Conservation (phyloP, 1,140 invertebrate genomes). For the Drosophila pectinifera region DNA sequence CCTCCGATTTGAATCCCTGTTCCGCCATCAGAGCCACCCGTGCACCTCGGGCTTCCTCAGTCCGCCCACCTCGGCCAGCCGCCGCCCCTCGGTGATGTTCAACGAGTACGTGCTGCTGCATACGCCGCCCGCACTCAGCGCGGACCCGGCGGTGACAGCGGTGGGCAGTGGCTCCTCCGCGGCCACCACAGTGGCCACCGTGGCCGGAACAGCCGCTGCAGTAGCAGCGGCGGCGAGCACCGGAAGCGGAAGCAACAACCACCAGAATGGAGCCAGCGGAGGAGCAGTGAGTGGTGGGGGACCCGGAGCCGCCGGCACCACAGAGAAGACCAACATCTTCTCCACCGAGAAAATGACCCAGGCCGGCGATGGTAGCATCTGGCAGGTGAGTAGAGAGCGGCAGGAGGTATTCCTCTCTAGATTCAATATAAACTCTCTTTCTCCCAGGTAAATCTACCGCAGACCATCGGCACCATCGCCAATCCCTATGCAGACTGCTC, state of each 20-base stretch:
- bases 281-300: background rate
- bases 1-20: background rate
- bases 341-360: slow-evolving; percentile 95
- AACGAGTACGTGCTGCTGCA: slow-evolving; percentile 93
- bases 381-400: slow-evolving; percentile 85
- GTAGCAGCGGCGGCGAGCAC: slow-evolving; percentile 39
- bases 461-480: slow-evolving; percentile 76
- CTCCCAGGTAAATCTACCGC: slow-evolving; percentile 80
- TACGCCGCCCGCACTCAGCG: slow-evolving; percentile 86
- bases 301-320: background rate
- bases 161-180: slow-evolving; percentile 19
- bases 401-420: too few species aligned
- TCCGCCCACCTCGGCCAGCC: slow-evolving; percentile 88
- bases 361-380: slow-evolving; percentile 90
- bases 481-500: slow-evolving; percentile 85
- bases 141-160: slow-evolving; percentile 30
- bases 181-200: slow-evolving; percentile 28
- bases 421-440: background rate
- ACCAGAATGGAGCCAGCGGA: slow-evolving; percentile 31
- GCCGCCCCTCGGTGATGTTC: slow-evolving; percentile 94
- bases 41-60: slow-evolving; percentile 84
- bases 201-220: slow-evolving; percentile 28
- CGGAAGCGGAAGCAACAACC: slow-evolving; percentile 62
- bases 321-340: slow-evolving; percentile 89
- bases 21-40: slow-evolving; percentile 67